A percentile compares a stretch with the other conserved stretches of the same genome.
phyloP scores from a whole-genome alignment of 2,113 vertebrate genomes.

The Stegostoma tigrinum region DNA sequence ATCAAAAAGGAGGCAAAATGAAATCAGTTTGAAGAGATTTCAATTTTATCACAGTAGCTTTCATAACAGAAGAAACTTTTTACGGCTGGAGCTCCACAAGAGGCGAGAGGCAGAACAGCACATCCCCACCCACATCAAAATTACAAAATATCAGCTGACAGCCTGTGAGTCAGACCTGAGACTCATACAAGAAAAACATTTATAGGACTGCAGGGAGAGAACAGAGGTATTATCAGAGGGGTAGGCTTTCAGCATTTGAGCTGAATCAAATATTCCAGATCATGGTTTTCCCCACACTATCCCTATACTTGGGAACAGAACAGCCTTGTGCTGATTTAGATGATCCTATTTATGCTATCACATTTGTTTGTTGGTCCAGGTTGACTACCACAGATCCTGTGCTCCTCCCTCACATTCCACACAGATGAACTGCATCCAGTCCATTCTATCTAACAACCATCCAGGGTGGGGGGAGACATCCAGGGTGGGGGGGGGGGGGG shows the following conservation, averaged over 20 bases:
- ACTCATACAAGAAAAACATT: slow-evolving; percentile 41
- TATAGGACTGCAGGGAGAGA: neutral
- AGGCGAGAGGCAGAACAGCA: neutral
- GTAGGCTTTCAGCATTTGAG: neutral
- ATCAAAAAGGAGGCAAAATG: too few species aligned
- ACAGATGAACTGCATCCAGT: too few species aligned
- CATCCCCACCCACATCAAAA: neutral
- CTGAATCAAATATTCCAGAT: too few species aligned
- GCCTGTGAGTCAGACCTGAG: slow-evolving; percentile 47
- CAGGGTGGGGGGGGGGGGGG: slow-evolving; percentile 38
- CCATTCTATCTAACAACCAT: too few species aligned
- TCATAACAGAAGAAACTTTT: too few species aligned
- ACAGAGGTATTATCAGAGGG: neutral
- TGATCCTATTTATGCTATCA: slow-evolving; percentile 46
- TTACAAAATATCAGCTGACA: slow-evolving; percentile 43
- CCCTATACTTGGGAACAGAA: neutral
- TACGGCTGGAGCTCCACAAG: neutral
- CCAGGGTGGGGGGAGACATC: slow-evolving; percentile 40
- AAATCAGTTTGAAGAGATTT: too few species aligned
- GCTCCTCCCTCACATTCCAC: too few species aligned
- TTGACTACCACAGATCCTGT: too few species aligned
- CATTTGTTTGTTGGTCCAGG: slow-evolving; percentile 14
- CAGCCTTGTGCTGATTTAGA: neutral
- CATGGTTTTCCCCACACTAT: too few species aligned
- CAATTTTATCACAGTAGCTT: too few species aligned